Percentiles rank a stretch among this genome's conserved stretches.
Conservation (phyloP, 2,888 invertebrate genomes). For the Pristionchus maxplancki region DNA sequence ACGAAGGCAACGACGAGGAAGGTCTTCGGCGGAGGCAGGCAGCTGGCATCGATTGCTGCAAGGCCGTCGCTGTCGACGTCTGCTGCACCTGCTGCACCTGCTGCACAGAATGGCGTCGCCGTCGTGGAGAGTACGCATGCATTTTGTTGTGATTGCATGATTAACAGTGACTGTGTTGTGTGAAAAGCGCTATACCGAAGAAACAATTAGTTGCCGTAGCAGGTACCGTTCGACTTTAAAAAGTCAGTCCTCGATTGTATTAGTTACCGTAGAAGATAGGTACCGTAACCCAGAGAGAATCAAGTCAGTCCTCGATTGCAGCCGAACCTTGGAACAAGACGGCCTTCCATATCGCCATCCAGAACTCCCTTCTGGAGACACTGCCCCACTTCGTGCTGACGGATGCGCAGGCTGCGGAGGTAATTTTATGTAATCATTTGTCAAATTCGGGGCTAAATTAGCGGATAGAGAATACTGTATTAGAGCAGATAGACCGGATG, state of each 20-base stretch:
- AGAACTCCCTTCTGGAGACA: not conserved
- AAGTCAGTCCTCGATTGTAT: too few relatives aligned
- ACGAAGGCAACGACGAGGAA: not conserved
- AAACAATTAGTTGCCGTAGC: too few relatives aligned
- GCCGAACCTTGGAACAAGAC: slow-evolving; percentile 46
- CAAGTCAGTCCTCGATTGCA: not conserved
- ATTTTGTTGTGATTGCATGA: not conserved
- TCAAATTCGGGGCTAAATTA: too few relatives aligned
- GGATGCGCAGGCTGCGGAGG: not conserved
- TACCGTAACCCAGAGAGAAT: too few relatives aligned
- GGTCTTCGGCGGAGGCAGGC: not conserved
- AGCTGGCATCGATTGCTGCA: not conserved
- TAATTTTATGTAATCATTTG: too few relatives aligned
- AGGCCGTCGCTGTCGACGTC: not conserved
- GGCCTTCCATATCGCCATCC: slow-evolving; percentile 46
- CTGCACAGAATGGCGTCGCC: not conserved
- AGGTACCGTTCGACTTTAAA: too few relatives aligned
- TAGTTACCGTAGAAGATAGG: too few relatives aligned
- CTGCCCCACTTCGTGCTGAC: slow-evolving; percentile 17
- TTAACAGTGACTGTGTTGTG: not conserved
- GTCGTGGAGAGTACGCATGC: slow-evolving; percentile 10
- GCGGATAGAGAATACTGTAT: too few relatives aligned
- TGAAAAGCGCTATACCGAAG: too few relatives aligned
- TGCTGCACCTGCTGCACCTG: not conserved
- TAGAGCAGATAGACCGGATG: too few relatives aligned